Conservation (phyloP, 2,888 invertebrate species). For the Hermodice carunculata region DNA sequence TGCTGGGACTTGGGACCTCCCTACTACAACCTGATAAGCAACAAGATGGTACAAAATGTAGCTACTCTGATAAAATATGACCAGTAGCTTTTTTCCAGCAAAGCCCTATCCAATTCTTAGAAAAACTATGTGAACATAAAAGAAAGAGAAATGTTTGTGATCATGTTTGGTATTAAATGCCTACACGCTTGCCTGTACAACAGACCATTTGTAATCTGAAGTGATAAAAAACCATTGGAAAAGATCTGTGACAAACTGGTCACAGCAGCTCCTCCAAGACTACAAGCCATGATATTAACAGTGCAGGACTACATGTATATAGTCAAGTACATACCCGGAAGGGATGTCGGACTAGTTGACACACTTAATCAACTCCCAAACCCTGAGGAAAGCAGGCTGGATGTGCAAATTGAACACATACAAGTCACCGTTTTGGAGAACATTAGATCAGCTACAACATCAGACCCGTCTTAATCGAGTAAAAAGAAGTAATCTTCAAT, state of each 20-base stretch:
- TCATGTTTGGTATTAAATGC: conserved; percentile 39
- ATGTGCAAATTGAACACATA: neutral
- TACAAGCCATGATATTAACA: conserved; percentile 24
- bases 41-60: too few species aligned
- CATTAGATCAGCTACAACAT: neutral
- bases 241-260: conserved; percentile 16
- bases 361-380: conserved; percentile 30
- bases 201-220: conserved; percentile 31
- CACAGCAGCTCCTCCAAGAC: conserved; percentile 5
- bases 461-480: neutral
- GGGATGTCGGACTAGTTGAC: conserved; percentile 31
- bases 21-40: conserved; percentile 49
- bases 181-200: conserved; percentile 46
- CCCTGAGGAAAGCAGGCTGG: neutral
- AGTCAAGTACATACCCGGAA: conserved; percentile 29
- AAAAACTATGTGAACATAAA: conserved; percentile 43
- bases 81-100: conserved; percentile 46
- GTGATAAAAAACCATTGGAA: conserved; percentile 47
- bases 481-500: neutral
- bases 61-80: too few species aligned
- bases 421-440: neutral
- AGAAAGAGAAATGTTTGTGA: conserved; percentile 41
- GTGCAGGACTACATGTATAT: conserved; percentile 15
- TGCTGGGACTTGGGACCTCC: conserved; percentile 42
- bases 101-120: conserved; percentile 42